Evolutionary conservation across 2,888 invertebrate species (phyloP), one percentile per base, ranked within the genome.

Genomic region (Eutolmus rufibarbis): DNA sequence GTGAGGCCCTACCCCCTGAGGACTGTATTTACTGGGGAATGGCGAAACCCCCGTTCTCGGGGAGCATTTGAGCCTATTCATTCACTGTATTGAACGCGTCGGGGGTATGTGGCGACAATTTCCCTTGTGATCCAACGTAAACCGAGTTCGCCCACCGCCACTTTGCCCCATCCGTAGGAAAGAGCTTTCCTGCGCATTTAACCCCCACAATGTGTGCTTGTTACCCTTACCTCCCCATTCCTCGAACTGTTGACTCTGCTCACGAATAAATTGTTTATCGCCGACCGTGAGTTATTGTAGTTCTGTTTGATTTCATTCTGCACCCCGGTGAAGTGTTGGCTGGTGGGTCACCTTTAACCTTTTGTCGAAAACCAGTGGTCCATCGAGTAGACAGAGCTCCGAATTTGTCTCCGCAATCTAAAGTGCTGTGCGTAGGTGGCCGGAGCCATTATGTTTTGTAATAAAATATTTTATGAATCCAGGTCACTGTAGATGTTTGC

Each of bases 341-440:
- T 46, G 46, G 14, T 7, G 34, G 82, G 57, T n/a, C 51, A 82
- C 82, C 82, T 82, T 82, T 82, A 66, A 82, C 82, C 34, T 82
- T 82, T 82, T 14, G 40, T 57, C 57, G 37, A 51, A 66, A 57
- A 37, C 2, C 19, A 2, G 16, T 57, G 82, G 56, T 56, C 56
- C 81, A 56, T 16, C 7, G 5, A 28, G 81, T n/a, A 31, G 34
- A 37, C 76, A 9, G 37, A 31, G 7, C 37, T 37, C 16, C 12
- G 9, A 66, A 66, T 9, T 66, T 66, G 23, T 23, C 66, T 5
- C 66, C 28, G 2, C 0, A 23, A 12, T 23, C 66, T 23, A 2
- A 51, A 51, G 34, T 23, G 19, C n/a, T 9, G 12, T 78, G 78
- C 78, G 78, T 78, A 46, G 81, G 37, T 76, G n/a, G 76, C 19